Conservation (phyloP, 23 tunicate genomes). For the Phallusia fumigata region DNA sequence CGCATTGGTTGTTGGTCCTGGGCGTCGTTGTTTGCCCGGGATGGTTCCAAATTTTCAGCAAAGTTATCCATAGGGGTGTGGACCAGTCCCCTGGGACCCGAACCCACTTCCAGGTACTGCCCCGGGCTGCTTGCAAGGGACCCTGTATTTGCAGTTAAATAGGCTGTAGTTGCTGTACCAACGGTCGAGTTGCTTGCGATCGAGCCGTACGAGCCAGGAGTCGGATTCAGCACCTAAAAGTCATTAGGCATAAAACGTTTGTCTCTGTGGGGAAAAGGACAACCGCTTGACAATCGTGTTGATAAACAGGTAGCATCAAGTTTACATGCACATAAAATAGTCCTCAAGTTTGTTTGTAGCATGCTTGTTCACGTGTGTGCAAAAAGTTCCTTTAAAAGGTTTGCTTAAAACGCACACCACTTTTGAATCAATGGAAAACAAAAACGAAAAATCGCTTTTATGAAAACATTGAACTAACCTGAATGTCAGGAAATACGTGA, state of each 20-base stretch:
- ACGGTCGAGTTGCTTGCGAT: neutral
- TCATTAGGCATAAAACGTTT: too few relatives aligned
- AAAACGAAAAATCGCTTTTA: too few relatives aligned
- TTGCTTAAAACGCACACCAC: too few relatives aligned
- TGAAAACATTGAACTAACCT: neutral
- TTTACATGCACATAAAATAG: too few relatives aligned
- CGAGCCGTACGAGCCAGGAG: neutral
- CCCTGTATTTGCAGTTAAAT: neutral
- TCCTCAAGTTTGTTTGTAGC: too few relatives aligned
- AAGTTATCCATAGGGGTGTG: neutral
- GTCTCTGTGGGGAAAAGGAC: too few relatives aligned
- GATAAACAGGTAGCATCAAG: too few relatives aligned
- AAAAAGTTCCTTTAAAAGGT: too few relatives aligned
- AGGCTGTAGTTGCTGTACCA: neutral
- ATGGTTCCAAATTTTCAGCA: constrained; percentile 1
- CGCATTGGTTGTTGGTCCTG: neutral
- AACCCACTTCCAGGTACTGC: constrained; percentile 3
- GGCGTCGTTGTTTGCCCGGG: neutral
- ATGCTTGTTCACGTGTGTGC: too few relatives aligned
- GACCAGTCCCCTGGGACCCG: neutral
- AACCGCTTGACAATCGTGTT: too few relatives aligned
- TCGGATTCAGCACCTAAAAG: neutral
- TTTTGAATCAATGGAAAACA: too few relatives aligned
- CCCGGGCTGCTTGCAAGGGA: neutral
- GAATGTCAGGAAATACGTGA: constrained; percentile 4